Percentiles rank a stretch among this genome's conserved stretches.
phyloP scores from a whole-genome alignment of 1,140 invertebrate genomes.

The Hormaphis cornu region DNA sequence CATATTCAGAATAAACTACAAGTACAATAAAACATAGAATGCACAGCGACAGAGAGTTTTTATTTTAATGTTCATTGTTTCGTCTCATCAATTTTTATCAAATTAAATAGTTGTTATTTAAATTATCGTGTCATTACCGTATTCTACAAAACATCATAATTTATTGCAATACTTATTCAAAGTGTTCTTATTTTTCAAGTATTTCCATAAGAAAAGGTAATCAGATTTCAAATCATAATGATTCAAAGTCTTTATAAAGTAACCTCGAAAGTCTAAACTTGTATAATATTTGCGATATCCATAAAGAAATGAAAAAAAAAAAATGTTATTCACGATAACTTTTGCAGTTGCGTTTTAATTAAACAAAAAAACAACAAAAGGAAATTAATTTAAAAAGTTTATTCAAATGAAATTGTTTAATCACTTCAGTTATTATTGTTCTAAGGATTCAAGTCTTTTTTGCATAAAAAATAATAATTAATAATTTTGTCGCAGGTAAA shows the following conservation, averaged over 20 bases:
- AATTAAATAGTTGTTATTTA: no score
- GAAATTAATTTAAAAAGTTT: background rate
- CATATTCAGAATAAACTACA: no score
- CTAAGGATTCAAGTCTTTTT: background rate
- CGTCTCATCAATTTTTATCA: no score
- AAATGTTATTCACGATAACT: background rate
- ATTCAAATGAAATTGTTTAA: background rate
- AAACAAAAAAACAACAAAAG: background rate
- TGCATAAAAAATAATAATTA: background rate
- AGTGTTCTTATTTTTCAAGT: background rate
- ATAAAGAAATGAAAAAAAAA: no score
- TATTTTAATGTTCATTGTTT: no score
- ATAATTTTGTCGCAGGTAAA: background rate
- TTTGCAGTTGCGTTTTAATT: background rate
- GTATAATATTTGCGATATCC: no score
- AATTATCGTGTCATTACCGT: no score
- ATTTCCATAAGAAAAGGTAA: background rate
- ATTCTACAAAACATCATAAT: background rate
- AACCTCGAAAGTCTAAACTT: background rate
- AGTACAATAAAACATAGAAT: no score
- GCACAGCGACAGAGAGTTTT: no score
- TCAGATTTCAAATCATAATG: background rate
- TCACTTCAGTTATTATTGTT: background rate
- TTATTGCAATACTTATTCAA: background rate
- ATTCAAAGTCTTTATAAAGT: background rate